Percentiles rank a stretch among this genome's conserved stretches.
Conservation (phyloP, 2,888 invertebrate species). For the Amaurobius ferox region DNA sequence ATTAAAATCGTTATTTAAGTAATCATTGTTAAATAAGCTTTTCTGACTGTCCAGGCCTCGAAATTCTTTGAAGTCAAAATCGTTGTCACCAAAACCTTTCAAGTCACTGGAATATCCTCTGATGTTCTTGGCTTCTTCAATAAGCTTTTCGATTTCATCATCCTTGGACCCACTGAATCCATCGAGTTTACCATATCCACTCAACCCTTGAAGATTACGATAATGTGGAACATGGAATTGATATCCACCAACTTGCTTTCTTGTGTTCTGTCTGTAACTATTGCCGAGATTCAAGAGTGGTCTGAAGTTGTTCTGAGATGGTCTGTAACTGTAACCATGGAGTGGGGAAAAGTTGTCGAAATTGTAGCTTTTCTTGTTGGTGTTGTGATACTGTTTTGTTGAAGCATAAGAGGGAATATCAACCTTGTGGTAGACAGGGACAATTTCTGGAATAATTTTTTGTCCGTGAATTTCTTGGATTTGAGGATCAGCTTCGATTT, state of each 20-base stretch:
- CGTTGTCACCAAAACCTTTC: neutral
- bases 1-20: too few species aligned
- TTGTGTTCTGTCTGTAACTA: neutral
- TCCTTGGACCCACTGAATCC: neutral
- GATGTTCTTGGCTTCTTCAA: neutral
- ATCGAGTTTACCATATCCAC: neutral
- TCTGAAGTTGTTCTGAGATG: neutral
- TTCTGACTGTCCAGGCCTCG: neutral
- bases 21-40: too few species aligned
- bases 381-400: neutral
- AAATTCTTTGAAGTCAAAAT: conserved; percentile 2
- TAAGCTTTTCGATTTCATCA: neutral
- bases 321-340: neutral
- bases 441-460: neutral
- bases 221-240: neutral
- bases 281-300: neutral
- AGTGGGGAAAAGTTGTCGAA: neutral
- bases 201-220: neutral
- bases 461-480: conserved; percentile 7
- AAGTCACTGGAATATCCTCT: neutral
- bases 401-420: neutral
- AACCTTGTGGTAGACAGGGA: neutral
- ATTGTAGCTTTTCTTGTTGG: neutral
- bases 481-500: conserved; percentile 38
- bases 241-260: neutral